These are phyloP conservation scores for Pipa parva DNA, from an alignment of 2,113 vertebrate genomes.

Conservation along the genomic window DNA sequence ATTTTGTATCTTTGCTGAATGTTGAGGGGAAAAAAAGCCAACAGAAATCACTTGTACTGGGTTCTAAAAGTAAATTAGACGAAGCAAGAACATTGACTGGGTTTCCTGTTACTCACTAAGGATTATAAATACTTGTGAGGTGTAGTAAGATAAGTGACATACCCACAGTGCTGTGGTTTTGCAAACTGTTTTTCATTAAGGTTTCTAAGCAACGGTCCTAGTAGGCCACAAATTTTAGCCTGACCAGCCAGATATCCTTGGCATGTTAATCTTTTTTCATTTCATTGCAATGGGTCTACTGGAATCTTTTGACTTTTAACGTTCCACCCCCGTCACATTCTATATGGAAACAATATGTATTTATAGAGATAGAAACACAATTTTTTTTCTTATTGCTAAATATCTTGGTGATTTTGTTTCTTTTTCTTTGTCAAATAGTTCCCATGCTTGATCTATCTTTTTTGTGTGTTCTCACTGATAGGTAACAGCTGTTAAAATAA, in stretches of 20 bases:
- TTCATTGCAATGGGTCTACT: constrained; percentile 22
- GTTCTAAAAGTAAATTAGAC: not conserved
- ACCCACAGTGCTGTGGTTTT: not conserved
- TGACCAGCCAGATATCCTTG: constrained; percentile 4
- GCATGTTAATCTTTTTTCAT: constrained; percentile 35
- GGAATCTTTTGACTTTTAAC: not conserved
- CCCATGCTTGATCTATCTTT: not conserved
- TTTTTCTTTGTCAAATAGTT: not conserved
- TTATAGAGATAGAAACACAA: not conserved
- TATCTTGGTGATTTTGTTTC: constrained; percentile 3
- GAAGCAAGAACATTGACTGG: not conserved
- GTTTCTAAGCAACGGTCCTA: constrained; percentile 12
- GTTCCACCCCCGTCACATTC: not conserved
- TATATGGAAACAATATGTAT: not conserved
- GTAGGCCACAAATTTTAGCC: constrained; percentile 16
- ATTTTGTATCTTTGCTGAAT: too few species aligned
- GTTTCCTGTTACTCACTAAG: not conserved
- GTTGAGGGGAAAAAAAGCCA: not conserved
- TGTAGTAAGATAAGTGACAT: constrained; percentile 3
- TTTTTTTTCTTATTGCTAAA: not conserved
- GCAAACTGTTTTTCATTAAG: constrained; percentile 44
- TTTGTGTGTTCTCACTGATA: constrained; percentile 2
- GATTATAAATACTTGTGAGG: constrained; percentile 11
- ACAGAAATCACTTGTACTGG: not conserved
- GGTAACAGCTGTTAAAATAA: constrained; percentile 34